Evolutionary conservation across 1,140 invertebrate genomes (phyloP).

Genomic region (Pissodes strobi): DNA sequence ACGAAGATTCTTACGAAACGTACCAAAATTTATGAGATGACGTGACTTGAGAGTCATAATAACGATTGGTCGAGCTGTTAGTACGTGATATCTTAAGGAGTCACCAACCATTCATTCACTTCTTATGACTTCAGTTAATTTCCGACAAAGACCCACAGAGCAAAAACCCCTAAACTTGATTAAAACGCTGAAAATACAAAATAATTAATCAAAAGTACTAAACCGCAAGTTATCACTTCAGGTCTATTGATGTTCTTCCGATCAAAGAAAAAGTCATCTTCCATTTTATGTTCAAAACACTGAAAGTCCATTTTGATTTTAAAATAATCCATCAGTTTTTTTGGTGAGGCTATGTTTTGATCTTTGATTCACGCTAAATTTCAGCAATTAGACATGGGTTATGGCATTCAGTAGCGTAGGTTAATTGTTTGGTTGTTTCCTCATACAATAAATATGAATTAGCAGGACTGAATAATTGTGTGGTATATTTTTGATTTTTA

Average conservation of each 20-base stretch:
- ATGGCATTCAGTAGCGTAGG: background rate
- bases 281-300: slow-evolving; percentile 4
- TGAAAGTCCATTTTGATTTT: slow-evolving; percentile 6
- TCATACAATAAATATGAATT: too few species aligned
- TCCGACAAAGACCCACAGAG: slow-evolving; percentile 1
- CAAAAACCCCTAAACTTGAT: slow-evolving; percentile 1
- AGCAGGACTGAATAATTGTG: too few species aligned
- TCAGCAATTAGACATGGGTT: background rate
- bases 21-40: too few species aligned
- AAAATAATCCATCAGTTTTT: slow-evolving; percentile 10
- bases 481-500: too few species aligned
- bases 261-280: slow-evolving; percentile 17
- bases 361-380: slow-evolving; percentile 11
- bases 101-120: background rate
- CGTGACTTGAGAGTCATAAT: too few species aligned
- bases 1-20: too few species aligned
- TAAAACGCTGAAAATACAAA: slow-evolving; percentile 11
- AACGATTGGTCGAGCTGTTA: too few species aligned
- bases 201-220: slow-evolving; percentile 14
- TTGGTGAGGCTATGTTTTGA: background rate
- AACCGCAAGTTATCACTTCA: slow-evolving; percentile 13
- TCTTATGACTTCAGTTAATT: slow-evolving; percentile 2
- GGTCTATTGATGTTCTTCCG: slow-evolving; percentile 10
- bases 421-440: too few species aligned
- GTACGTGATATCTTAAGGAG: too few species aligned